Evolutionary conservation across 2,797 vertebrate species (phyloP).

Genomic region (Periophthalmus magnuspinnatus): DNA sequence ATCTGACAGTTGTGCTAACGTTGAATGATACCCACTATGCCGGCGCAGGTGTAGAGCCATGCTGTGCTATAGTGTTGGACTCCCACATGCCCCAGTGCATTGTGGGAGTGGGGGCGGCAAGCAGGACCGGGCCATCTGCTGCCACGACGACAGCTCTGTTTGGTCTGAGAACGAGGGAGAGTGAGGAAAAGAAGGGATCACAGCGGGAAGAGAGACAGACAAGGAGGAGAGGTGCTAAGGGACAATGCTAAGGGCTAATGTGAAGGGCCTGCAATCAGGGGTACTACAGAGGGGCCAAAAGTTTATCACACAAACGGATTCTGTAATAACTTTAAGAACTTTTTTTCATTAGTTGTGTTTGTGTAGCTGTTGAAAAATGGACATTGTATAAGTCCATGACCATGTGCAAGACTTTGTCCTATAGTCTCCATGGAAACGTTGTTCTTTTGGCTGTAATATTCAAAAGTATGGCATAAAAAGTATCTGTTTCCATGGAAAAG

Average conservation of each 20-base stretch:
- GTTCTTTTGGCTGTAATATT: no score
- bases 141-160: conserved; percentile 36
- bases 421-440: not conserved
- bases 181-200: conserved; percentile 10
- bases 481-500: no score
- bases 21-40: conserved; percentile 14
- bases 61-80: conserved; percentile 38
- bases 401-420: not conserved
- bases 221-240: conserved; percentile 22
- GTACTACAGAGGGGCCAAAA: not conserved
- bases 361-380: no score
- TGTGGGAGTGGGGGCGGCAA: conserved; percentile 52
- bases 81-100: conserved; percentile 48
- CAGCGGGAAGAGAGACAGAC: conserved; percentile 4
- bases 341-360: no score
- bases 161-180: conserved; percentile 26
- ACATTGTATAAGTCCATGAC: not conserved
- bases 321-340: no score
- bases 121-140: conserved; percentile 57
- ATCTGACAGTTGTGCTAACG: not conserved
- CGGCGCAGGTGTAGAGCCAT: conserved; percentile 41
- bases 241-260: not conserved
- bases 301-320: no score
- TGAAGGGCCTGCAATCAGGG: not conserved
- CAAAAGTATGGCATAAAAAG: no score